Evolutionary conservation across 2,113 vertebrate species (phyloP), one percentile per base, ranked within the genome.

Genomic region (Okapia johnstoni): DNA sequence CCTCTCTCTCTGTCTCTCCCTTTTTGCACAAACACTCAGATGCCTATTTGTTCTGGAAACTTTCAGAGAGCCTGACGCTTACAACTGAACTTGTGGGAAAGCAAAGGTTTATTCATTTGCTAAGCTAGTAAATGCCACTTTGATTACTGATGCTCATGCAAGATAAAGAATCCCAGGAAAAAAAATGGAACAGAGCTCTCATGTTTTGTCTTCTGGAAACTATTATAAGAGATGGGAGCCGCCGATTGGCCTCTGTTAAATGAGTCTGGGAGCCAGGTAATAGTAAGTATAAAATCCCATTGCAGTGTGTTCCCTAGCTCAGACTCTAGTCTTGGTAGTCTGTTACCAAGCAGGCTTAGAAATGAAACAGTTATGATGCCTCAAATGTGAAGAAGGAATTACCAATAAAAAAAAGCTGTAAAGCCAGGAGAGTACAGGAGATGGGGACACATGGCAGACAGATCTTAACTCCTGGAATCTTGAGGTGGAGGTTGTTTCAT

Each of bases 71-170:
- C 8, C 94, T 98, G 87, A 84, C 93, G 57, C 73, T 96, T 98
- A 73, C 25, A 86, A 43, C 94, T 97, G 96, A 97, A 90, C 66
- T 70, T 98, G 93, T 81, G 95, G 97, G 96, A 97, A 98, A 93
- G 91, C 88, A 28, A 96, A 95, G 84, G 12, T 85, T 57, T 96
- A 85, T 94, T 98, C 91, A 93, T 83, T 55, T 98, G 85, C 97
- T 96, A 98, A 98, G 90, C 87, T 93, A 95, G 73, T 90, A 97
- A 98, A 98, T 96, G 96, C 95, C 93, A 97, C 92, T 96, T 97
- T 98, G 97, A 97, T 97, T 98, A 96, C 96, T 93, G 93, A 96
- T 96, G 80, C 52, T 97, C 63, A 58, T 81, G 76, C 26, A 85
- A 96, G 97, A 95, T 97, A 94, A 85, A 98, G 97, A 95, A 66